Base-by-base conservation (phyloP, 2,797 vertebrate species). In the Enteromius radiatus region DNA sequence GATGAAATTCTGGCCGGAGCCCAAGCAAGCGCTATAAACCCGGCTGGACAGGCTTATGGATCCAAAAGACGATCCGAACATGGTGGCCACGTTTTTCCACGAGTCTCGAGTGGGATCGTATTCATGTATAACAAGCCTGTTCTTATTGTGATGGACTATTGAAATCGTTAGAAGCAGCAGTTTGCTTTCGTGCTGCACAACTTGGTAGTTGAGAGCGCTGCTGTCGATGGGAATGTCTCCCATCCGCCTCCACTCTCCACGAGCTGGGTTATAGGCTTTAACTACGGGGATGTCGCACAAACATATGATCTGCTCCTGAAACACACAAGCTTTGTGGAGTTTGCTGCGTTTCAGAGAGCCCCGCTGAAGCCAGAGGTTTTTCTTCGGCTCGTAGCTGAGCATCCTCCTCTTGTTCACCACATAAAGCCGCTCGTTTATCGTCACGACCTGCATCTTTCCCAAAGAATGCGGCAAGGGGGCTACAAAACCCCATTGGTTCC, bases 291-390 rank as follows among this genome's bases (percentile, higher is more conserved):
- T 95, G 87, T 96, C 96, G 1, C 96, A 97, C 86, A 97, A 95
- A 10, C 96, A 97, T 69, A 96, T 90, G 61, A 97, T 96, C 89
- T 97, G 95, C 59, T 96, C 95, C 85, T 96, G 96, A 76, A 95
- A 97, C 79, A 96, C 94, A 26, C 96, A 97, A 45, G 96, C 96
- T 87, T 96, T 96, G 91, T 96, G 96, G 5, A 96, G 96, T 89
- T 96, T 96, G 88, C 95, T 95, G 17, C 95, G 89, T 26, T 95
- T 93, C 69, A 96, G 91, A 0, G 96, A 96, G 1, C 95, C 95
- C 17, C 96, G 96, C 90, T 96, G 95, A 41, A 96, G 93, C 96
- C 96, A 97, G 90, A 94, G 95, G 86, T 97, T 96, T 84, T 93
- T 95, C 74, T 92, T 93, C 3, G 96, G 95, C 52, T 97, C 96